Evolutionary conservation across 2,888 invertebrate genomes (phyloP), one percentile per base, ranked within the genome.

Genomic region (Calliphora vomitoria): DNA sequence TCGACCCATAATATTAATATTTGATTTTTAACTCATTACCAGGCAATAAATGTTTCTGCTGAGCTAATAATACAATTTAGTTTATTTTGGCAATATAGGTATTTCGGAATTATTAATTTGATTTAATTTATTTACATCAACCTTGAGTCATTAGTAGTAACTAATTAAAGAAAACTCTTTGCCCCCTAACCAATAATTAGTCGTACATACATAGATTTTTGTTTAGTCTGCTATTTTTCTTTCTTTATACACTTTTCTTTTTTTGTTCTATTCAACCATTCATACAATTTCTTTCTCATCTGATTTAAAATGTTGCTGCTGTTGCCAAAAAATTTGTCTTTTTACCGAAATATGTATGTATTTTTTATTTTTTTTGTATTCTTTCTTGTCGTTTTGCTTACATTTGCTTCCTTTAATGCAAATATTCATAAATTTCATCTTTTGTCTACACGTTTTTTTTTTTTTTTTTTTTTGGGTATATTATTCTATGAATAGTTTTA

Each of bases 361-460:
- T 81, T 38, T 58, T 13, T 41, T 44, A 4, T 60, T 76, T 25
- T 64, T 50, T 20, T 50, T 47, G 38, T 53, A 50, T 11, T 55
- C 20, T 74, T 69, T 47, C 71, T 60, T 62, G 64, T 72, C 64
- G 18, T 62, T 74, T 81, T 79, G 62, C 84, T 82, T 82, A 60
- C 60, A 75, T 74, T 87, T 68, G 78, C 74, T 82, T 85, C 64
- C 78, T 81, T 76, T 69, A 74, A 38, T 80, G 74, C 74, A 82
- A 74, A 85, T 85, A 79, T 85, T 87, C 87, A 87, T 87, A 82
- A 82, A 85, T 87, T 82, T 82, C 50, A 75, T 85, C 82, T 79
- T 82, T 87, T 85, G 87, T 85, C 85, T 87, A 68, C 78, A 38
- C 41, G 18, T 58, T 76, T 75, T 68, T 62, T 68, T 75, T 66